Evolutionary conservation across 1,140 invertebrate species (phyloP), one percentile per base, ranked within the genome.

Genomic region (Homalodisca vitripennis): DNA sequence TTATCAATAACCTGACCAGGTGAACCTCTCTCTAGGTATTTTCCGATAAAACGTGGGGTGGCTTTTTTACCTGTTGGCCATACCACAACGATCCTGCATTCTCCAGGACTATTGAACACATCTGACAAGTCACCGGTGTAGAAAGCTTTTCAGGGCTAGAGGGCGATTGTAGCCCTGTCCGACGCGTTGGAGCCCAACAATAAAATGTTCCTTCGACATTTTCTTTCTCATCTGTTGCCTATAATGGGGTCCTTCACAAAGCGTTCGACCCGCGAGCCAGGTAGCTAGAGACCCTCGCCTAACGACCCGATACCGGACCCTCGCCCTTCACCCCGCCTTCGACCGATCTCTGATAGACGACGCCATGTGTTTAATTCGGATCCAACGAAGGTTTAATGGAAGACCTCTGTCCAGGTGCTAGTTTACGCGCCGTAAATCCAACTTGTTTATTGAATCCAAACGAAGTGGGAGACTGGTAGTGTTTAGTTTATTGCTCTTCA

Each of bases 221-320:
- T 51, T 51, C 48, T 51, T 51, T 51, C 48, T 51, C 48, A 51
- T 51, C 48, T 51, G 48, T 51, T 51, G 48, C 48, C 48, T 51
- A 51, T 51, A 51, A 51, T 10, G 34, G 48, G 48, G 48, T 51
- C 14, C 48, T 17, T 14, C 14, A 51, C 48, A 51, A 51, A 51
- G 48, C 14, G 6, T 6, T 10, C 6, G 34, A 10, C n/a, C n/a
- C n/a, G n/a, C n/a, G n/a, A n/a, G n/a, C n/a, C n/a, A n/a, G n/a
- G n/a, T n/a, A n/a, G n/a, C n/a, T n/a, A n/a, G n/a, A n/a, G n/a
- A n/a, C n/a, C n/a, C n/a, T n/a, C n/a, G n/a, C n/a, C n/a, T n/a
- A n/a, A n/a, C n/a, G 14, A 14, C 3, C 48, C 48, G 48, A 41
- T 41, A 17, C 17, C 6, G 34, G 34, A 6, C 17, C 34, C 34